Evolutionary conservation across 2,797 vertebrate species (phyloP), one percentile per base, ranked within the genome.

Genomic region (Avahi laniger): DNA sequence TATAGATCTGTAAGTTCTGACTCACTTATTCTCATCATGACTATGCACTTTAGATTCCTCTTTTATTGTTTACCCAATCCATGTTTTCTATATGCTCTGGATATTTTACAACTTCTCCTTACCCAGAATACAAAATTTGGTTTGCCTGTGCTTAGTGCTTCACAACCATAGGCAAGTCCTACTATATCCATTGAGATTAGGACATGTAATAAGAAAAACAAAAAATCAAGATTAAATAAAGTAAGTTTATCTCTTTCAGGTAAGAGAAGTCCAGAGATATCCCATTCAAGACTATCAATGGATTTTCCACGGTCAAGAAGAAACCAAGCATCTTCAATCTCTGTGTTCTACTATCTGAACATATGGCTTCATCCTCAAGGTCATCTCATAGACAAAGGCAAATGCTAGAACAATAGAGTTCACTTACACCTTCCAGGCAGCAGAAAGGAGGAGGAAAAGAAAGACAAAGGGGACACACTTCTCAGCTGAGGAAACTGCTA

Each of bases 81-180:
- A 35, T 43, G 67, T 83, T 89, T 69, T 63, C 10, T 54, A 7
- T 43, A 59, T 75, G 26, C 52, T 79, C n/a, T 54, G 10, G 38
- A 41, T 28, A 30, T 84, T 90, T 94, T 57, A 87, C 86, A 90
- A 91, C 33, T 30, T 79, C 41, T 86, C 33, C 41, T 93, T n/a
- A 65, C 18, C 7, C n/a, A 92, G 50, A 83, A 78, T 28, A 38
- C n/a, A 89, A 89, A 69, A 69, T 79, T 76, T 85, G 38, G 22
- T 79, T 76, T 85, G 7, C n/a, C 43, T 73, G 1, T 89, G 9
- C 22, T 85, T 43, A 76, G 20, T n/a, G 7, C 3, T n/a, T 69
- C 48, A 85, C 12, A 70, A n/a, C 3, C 35, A 89, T 10, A 73
- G 38, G 63, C 1, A 1, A 95, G 30, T 2, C 38, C 28, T 67